phyloP scores from a whole-genome alignment of 2,888 invertebrate genomes.

The Rhagonycha fulva region DNA sequence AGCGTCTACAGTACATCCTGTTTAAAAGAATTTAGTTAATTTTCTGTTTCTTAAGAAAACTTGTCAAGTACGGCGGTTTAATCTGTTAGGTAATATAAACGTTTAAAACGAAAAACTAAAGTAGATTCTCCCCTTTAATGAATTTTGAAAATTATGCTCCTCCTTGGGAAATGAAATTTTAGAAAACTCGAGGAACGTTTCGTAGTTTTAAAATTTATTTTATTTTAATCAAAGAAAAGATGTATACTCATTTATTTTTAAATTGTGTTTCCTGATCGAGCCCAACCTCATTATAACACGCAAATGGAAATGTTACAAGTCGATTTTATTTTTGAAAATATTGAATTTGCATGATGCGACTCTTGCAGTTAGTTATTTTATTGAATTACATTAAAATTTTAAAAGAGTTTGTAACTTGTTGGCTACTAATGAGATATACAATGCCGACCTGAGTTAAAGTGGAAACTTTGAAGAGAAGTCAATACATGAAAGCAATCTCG shows the following conservation, averaged over 20 bases:
- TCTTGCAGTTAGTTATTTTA: not conserved
- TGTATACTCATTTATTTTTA: not conserved
- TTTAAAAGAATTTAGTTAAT: not conserved
- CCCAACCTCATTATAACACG: not conserved
- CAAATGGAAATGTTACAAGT: not conserved
- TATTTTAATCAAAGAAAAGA: not conserved
- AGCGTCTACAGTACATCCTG: slow-evolving; percentile 22
- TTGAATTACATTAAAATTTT: not conserved
- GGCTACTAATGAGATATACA: not conserved
- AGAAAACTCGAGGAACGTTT: not conserved
- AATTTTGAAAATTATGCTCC: not conserved
- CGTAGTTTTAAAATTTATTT: not conserved
- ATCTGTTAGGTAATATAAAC: not conserved
- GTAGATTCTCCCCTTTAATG: not conserved
- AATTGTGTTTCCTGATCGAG: not conserved
- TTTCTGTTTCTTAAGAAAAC: not conserved
- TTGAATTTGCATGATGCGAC: not conserved
- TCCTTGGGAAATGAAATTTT: not conserved
- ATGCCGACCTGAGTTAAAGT: not conserved
- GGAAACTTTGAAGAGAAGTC: not conserved
- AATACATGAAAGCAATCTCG: not conserved
- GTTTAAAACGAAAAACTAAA: not conserved
- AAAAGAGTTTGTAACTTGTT: not conserved
- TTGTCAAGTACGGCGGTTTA: not conserved
- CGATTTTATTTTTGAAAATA: not conserved